Evolutionary conservation across 2,113 vertebrate species (phyloP).

Genomic region (Neomonachus schauinslandi): DNA sequence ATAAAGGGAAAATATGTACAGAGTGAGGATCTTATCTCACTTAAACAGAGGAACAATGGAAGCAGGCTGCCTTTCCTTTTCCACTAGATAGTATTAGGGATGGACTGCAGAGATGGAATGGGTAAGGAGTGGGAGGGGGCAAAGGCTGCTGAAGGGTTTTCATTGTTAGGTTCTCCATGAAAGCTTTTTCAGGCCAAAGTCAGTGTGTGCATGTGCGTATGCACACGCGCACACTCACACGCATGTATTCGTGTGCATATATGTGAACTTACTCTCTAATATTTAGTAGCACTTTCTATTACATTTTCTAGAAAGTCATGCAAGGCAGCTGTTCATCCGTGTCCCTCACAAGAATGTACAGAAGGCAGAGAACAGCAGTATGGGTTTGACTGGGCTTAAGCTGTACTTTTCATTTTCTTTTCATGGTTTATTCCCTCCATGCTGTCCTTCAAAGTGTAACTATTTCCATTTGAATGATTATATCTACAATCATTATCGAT

Average conservation of each 20-base stretch:
- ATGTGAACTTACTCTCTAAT: background rate
- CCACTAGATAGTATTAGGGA: background rate
- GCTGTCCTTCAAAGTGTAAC: background rate
- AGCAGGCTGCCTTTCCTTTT: conserved; percentile 60
- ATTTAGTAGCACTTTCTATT: background rate
- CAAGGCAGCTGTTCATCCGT: background rate
- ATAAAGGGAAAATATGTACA: conserved; percentile 78
- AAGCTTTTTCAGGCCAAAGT: background rate
- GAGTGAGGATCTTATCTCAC: conserved; percentile 79
- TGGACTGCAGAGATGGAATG: background rate
- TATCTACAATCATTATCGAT: background rate
- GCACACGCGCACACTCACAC: background rate
- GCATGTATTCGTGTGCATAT: background rate
- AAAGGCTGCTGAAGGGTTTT: background rate
- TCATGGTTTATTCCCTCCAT: background rate
- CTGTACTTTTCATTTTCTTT: background rate
- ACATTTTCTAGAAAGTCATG: background rate
- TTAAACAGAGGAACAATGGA: conserved; percentile 76
- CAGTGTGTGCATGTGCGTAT: background rate
- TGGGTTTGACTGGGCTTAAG: background rate
- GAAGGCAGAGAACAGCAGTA: background rate
- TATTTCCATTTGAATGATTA: background rate
- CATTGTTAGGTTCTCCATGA: background rate
- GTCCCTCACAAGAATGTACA: background rate
- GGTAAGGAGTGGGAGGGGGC: background rate